Evolutionary conservation across 2,113 vertebrate genomes (phyloP).

Genomic region (Calonectris borealis): DNA sequence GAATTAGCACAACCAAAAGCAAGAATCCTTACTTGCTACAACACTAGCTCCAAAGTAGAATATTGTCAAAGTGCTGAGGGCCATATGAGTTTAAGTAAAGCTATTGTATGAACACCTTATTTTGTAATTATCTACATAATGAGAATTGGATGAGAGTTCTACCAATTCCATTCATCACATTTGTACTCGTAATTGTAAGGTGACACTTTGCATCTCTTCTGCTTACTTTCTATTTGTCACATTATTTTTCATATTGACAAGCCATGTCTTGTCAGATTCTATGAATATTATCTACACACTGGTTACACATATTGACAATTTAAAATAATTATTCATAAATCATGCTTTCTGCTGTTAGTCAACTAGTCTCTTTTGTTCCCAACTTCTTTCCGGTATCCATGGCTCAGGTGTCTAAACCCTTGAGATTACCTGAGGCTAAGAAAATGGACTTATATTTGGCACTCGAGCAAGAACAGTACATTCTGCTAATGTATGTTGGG

Average conservation of each 20-base stretch:
- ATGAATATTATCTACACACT: neutral
- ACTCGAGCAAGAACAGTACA: neutral
- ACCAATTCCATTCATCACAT: neutral
- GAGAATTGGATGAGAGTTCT: neutral
- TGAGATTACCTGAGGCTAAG: neutral
- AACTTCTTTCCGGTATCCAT: neutral
- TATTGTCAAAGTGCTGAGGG: neutral
- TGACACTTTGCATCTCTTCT: neutral
- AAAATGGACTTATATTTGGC: neutral
- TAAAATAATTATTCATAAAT: constrained; percentile 9
- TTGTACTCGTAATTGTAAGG: neutral
- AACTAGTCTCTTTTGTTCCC: neutral
- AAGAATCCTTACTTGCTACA: neutral
- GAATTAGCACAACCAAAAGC: neutral
- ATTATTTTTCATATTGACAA: constrained; percentile 35
- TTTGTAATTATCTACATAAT: constrained; percentile 1
- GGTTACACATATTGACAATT: neutral
- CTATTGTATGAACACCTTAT: neutral
- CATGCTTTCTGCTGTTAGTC: neutral
- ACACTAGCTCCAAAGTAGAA: neutral
- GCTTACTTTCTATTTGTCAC: neutral
- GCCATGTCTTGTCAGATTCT: neutral
- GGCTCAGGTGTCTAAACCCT: neutral
- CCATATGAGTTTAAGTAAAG: neutral
- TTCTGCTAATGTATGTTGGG: neutral